Evolutionary conservation across 2,888 invertebrate genomes (phyloP).

Genomic region (Hemaris fuciformis): DNA sequence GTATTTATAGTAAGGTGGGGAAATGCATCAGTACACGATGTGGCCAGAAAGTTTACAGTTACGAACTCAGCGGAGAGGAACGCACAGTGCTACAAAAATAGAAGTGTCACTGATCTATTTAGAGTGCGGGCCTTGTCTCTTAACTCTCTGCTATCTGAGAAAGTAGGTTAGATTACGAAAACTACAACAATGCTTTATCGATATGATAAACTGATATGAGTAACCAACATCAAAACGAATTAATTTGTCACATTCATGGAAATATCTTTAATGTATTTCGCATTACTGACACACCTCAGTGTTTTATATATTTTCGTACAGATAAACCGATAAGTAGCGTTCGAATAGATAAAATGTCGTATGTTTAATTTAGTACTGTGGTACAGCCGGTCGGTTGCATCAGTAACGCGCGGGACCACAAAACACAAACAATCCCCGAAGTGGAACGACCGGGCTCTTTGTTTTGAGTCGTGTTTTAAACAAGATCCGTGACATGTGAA

Average conservation of each 20-base stretch:
- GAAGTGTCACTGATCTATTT: constrained; percentile 53
- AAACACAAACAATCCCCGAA: constrained; percentile 67
- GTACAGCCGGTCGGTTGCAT: constrained; percentile 55
- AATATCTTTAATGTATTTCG: constrained; percentile 27
- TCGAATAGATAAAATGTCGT: constrained; percentile 53
- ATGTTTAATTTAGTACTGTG: constrained; percentile 66
- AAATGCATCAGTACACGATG: background rate
- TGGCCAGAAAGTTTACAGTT: constrained; percentile 7
- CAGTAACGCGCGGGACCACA: constrained; percentile 37
- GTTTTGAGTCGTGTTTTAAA: constrained; percentile 67
- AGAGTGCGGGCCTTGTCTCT: constrained; percentile 30
- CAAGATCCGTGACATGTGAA: constrained; percentile 72
- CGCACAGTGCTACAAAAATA: constrained; percentile 38
- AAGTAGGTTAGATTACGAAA: constrained; percentile 68
- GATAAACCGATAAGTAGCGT: constrained; percentile 43
- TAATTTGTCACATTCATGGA: constrained; percentile 46
- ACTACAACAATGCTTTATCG: constrained; percentile 45
- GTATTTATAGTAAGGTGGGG: constrained; percentile 12
- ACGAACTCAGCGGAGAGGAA: constrained; percentile 9
- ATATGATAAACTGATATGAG: constrained; percentile 63
- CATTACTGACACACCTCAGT: constrained; percentile 32
- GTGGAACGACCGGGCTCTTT: constrained; percentile 71
- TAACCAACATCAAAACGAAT: constrained; percentile 36
- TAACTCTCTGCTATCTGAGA: constrained; percentile 33
- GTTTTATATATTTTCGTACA: constrained; percentile 31